phyloP scores from a whole-genome alignment of 2,888 invertebrate species.

The Apamea anceps region DNA sequence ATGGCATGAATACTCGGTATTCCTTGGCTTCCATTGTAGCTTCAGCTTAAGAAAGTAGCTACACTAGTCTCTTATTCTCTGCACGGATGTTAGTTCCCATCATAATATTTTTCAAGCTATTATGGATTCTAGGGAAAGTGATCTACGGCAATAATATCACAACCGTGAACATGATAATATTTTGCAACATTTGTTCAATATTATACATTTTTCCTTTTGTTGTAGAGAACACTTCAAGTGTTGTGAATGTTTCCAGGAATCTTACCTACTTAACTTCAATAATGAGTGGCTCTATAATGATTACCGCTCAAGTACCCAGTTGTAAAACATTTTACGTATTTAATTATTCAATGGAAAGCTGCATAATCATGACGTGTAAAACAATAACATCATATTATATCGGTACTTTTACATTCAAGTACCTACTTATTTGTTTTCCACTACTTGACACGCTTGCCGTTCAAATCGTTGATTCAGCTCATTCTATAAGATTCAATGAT shows the following conservation, averaged over 20 bases:
- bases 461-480: background rate
- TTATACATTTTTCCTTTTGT: conserved; percentile 25
- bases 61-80: background rate
- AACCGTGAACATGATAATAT: conserved; percentile 31
- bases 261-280: background rate
- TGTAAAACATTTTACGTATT: background rate
- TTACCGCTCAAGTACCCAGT: background rate
- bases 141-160: conserved; percentile 1
- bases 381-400: background rate
- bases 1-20: background rate
- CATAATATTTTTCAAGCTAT: conserved; percentile 9
- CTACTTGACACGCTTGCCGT: background rate
- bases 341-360: conserved; percentile 3
- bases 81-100: background rate
- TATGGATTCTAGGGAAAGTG: background rate
- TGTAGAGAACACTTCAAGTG: conserved; percentile 7
- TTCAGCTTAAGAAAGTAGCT: background rate
- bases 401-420: background rate
- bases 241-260: conserved; percentile 14
- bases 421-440: background rate
- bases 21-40: background rate
- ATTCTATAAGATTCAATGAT: background rate
- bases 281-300: conserved; percentile 1
- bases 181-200: conserved; percentile 33
- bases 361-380: background rate